Conservation (phyloP, 2,888 invertebrate genomes). For the Plagiodera versicolora region DNA sequence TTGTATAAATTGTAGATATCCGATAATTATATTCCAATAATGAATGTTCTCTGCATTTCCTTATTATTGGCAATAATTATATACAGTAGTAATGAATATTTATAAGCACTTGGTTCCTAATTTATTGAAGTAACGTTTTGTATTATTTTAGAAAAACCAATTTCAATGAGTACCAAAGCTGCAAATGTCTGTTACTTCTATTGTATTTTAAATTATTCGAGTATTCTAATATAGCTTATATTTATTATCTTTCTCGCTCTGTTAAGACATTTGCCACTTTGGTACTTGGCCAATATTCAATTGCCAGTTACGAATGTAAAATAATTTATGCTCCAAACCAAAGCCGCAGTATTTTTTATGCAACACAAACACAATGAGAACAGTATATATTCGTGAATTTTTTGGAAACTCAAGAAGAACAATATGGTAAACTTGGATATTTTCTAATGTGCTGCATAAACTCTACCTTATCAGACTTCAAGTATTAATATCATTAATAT, state of each 20-base stretch:
- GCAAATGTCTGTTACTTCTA: constrained; percentile 45
- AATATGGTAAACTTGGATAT: constrained; percentile 8
- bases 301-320: constrained; percentile 46
- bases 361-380: constrained; percentile 26
- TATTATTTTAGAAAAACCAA: constrained; percentile 48
- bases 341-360: constrained; percentile 45
- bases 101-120: constrained; percentile 56
- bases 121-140: constrained; percentile 51
- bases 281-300: constrained; percentile 43
- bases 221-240: constrained; percentile 41
- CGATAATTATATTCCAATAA: constrained; percentile 49
- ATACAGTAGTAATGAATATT: constrained; percentile 51
- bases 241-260: constrained; percentile 31
- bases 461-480: constrained; percentile 43
- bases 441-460: constrained; percentile 34
- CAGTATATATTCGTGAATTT: constrained; percentile 8
- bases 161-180: constrained; percentile 45
- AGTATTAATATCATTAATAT: constrained; percentile 52
- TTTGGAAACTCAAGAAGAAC: constrained; percentile 6
- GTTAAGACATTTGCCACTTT: constrained; percentile 48
- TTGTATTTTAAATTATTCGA: constrained; percentile 44
- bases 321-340: constrained; percentile 49
- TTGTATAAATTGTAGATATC: constrained; percentile 53
- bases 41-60: constrained; percentile 43
- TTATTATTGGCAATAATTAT: constrained; percentile 48